Evolutionary conservation across 1,140 invertebrate genomes (phyloP), one percentile per base, ranked within the genome.

Genomic region (Solen grandis): DNA sequence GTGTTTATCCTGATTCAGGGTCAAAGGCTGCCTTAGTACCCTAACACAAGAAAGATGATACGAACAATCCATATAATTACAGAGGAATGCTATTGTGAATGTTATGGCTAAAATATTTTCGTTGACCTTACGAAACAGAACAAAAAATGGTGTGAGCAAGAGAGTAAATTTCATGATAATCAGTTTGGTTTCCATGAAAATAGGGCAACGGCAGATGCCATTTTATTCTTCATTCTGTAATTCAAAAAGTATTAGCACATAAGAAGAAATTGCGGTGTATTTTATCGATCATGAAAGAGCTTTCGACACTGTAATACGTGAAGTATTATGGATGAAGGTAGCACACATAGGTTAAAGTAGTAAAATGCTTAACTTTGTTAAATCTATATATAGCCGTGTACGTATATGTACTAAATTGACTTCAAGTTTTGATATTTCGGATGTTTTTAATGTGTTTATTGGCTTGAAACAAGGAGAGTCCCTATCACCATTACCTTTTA

Each of bases 201-300:
- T 59, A 57, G 69, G 70, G 54, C 62, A 31, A 68, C 74, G 5
- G 22, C 62, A 55, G 74, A 77, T 77, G 41, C 36, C 31, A 68
- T 66, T n/a, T n/a, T n/a, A n/a, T n/a, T n/a, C n/a, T n/a, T n/a
- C n/a, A n/a, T n/a, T n/a, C n/a, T n/a, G n/a, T n/a, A n/a, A n/a
- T n/a, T n/a, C n/a, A n/a, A n/a, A n/a, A n/a, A n/a, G n/a, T n/a
- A n/a, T n/a, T n/a, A n/a, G n/a, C n/a, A n/a, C n/a, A n/a, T n/a
- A n/a, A n/a, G n/a, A n/a, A n/a, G n/a, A n/a, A n/a, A n/a, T n/a
- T n/a, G n/a, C n/a, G n/a, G n/a, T n/a, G n/a, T n/a, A n/a, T n/a
- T n/a, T n/a, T n/a, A n/a, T n/a, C n/a, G n/a, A n/a, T n/a, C n/a
- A n/a, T n/a, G n/a, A n/a, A n/a, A n/a, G n/a, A n/a, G n/a, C n/a